Base-by-base conservation (phyloP, 2,113 vertebrate genomes). In the Hippotragus niger region DNA sequence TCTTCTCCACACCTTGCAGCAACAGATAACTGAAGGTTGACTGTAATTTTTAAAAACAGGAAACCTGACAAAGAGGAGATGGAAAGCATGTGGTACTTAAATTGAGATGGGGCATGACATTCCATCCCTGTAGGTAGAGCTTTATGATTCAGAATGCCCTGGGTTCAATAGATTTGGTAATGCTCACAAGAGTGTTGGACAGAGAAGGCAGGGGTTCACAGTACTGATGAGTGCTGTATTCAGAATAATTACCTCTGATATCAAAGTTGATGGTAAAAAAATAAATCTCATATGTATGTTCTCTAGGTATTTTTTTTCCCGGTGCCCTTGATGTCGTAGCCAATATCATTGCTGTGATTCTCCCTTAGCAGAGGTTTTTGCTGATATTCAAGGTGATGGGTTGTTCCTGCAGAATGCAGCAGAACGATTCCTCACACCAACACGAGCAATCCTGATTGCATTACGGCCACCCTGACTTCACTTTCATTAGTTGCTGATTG, bases 401-500 rank as follows among this genome's bases (percentile, higher is more conserved):
- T n/a, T 60, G 23, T n/a, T 50, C 60, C 62, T 67, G 93, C 45
- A 90, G 86, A 93, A 31, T 13, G 40, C 60, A 58, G 43, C 16
- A 21, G 53, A 67, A 78, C 2, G 60, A 88, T 50, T 62, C 58
- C 88, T 94, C 62, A 43, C 52, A n/a, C 60, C 33, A 60, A 85
- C 47, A 23, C 4, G 85, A 97, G 87, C 91, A 93, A 27, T 91
- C 74, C 81, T 81, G 91, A 91, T 80, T 45, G 52, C 19, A 78
- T 85, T 90, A 90, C 50, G 76, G 94, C 90, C 94, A 94, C 82
- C 90, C 76, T 84, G 97, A 85, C 92, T 97, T 97, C 88, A 52
- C 96, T 97, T 96, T 97, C 91, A 97, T 98, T 97, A 97, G 93
- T 27, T n/a, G 91, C 83, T 97, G 97, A 98, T 97, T 92, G 86